phyloP scores from a whole-genome alignment of 2,113 vertebrate species.

The Malurus melanocephalus region DNA sequence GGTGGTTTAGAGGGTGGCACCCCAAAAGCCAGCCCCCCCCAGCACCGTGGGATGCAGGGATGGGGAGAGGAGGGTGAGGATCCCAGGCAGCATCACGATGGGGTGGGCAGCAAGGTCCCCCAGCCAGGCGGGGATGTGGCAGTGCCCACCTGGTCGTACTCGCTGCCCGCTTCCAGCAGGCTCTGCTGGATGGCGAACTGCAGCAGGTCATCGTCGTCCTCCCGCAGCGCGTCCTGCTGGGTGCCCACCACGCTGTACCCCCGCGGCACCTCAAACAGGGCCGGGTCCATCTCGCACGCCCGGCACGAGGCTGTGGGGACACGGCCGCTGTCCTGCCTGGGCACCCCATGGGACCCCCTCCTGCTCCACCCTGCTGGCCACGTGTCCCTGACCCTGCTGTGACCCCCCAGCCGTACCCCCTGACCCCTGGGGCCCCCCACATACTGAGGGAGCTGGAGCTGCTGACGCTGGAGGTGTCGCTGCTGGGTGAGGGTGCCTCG shows the following conservation, averaged over 20 bases:
- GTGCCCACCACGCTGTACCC: constrained; percentile 93
- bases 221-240: constrained; percentile 84
- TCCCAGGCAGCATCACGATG: rapidly evolving
- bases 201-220: constrained; percentile 90
- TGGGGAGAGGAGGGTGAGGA: background rate
- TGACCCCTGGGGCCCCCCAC: background rate
- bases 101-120: background rate
- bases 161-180: constrained; percentile 91
- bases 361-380: background rate
- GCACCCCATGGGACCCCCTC: no score
- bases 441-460: constrained; percentile 93
- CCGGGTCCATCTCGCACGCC: constrained; percentile 86
- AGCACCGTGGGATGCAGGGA: rapidly evolving
- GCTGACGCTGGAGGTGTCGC: constrained; percentile 94
- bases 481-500: constrained; percentile 89
- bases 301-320: constrained; percentile 82
- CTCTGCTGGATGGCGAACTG: constrained; percentile 98
- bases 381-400: background rate
- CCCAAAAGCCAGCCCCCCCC: background rate
- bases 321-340: background rate
- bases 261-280: constrained; percentile 88
- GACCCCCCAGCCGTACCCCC: background rate
- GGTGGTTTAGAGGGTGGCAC: background rate
- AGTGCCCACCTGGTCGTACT: constrained; percentile 89
- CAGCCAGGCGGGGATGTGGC: background rate